Evolutionary conservation across 2,113 vertebrate genomes (phyloP).

Genomic region (Platichthys flesus): DNA sequence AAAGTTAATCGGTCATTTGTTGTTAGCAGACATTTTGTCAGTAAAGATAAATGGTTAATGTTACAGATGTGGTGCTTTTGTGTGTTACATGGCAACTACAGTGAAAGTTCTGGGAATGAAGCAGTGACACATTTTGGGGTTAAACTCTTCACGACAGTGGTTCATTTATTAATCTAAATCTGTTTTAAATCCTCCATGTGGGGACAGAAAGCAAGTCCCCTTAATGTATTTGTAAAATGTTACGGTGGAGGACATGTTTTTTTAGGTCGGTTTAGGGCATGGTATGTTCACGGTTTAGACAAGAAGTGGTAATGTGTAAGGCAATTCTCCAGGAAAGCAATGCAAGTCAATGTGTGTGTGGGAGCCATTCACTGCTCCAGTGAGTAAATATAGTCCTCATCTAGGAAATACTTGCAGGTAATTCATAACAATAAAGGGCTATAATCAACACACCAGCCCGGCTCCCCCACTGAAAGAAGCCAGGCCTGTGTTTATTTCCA

Average conservation of each 20-base stretch:
- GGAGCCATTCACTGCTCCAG: constrained; percentile 20
- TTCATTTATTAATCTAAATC: too few species aligned
- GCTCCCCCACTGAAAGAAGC: constrained; percentile 45
- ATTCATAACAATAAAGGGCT: constrained; percentile 78
- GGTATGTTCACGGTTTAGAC: too few species aligned
- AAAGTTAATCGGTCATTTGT: constrained; percentile 19
- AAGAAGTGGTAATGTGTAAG: too few species aligned
- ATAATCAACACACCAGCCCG: constrained; percentile 65
- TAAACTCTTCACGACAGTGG: constrained; percentile 2
- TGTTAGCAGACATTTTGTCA: background rate
- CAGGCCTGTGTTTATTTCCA: constrained; percentile 73
- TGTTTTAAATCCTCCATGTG: too few species aligned
- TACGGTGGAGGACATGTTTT: too few species aligned
- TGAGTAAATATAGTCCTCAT: constrained; percentile 66
- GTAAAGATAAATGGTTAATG: constrained; percentile 5
- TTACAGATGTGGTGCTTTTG: background rate
- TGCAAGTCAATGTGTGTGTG: constrained; percentile 6
- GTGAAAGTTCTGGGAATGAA: background rate
- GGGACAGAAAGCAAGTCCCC: background rate
- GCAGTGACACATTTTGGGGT: constrained; percentile 11
- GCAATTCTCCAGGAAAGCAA: too few species aligned
- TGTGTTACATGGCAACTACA: background rate
- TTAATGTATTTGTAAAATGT: too few species aligned
- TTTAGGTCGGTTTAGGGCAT: too few species aligned
- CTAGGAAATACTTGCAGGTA: constrained; percentile 77